Evolutionary conservation across 2,888 invertebrate species (phyloP).

Genomic region (Mesorhabditis spiculigera): DNA sequence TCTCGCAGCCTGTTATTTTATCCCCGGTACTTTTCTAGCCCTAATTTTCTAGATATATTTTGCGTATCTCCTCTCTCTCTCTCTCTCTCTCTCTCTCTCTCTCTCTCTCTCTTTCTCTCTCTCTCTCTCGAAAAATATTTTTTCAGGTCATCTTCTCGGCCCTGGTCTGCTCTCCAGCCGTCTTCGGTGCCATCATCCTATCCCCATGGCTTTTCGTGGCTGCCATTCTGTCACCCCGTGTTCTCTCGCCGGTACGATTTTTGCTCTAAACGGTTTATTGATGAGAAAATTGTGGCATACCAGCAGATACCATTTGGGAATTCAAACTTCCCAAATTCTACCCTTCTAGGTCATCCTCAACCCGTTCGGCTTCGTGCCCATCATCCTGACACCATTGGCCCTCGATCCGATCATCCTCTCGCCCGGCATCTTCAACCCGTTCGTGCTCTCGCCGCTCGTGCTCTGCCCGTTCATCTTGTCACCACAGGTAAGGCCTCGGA

Average conservation of each 20-base stretch:
- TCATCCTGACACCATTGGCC: slow-evolving; percentile 34
- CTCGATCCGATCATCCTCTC: slow-evolving; percentile 35
- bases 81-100: not conserved
- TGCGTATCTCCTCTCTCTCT: too few relatives aligned
- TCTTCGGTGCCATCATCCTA: slow-evolving; percentile 30
- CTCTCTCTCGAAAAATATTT: not conserved
- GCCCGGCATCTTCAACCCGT: slow-evolving; percentile 29
- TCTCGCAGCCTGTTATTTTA: slow-evolving; percentile 34
- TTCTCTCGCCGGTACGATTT: slow-evolving; percentile 25
- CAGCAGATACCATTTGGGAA: not conserved
- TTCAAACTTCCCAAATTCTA: slow-evolving; percentile 5
- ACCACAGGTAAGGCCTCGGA: slow-evolving; percentile 27
- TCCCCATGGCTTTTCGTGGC: slow-evolving; percentile 34
- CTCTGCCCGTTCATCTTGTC: slow-evolving; percentile 38
- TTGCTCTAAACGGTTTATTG: not conserved
- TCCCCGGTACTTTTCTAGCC: slow-evolving; percentile 18
- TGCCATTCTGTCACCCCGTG: slow-evolving; percentile 29
- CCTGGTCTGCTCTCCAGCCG: slow-evolving; percentile 25
- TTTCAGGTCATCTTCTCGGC: slow-evolving; percentile 22
- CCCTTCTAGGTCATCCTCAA: slow-evolving; percentile 20
- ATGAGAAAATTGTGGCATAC: not conserved
- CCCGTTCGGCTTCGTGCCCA: slow-evolving; percentile 35
- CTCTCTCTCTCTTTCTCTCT: not conserved
- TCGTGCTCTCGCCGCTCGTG: slow-evolving; percentile 30
- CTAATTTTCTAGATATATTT: not conserved